Conservation (phyloP, 2,113 vertebrate species). For the Malurus cyaneus region DNA sequence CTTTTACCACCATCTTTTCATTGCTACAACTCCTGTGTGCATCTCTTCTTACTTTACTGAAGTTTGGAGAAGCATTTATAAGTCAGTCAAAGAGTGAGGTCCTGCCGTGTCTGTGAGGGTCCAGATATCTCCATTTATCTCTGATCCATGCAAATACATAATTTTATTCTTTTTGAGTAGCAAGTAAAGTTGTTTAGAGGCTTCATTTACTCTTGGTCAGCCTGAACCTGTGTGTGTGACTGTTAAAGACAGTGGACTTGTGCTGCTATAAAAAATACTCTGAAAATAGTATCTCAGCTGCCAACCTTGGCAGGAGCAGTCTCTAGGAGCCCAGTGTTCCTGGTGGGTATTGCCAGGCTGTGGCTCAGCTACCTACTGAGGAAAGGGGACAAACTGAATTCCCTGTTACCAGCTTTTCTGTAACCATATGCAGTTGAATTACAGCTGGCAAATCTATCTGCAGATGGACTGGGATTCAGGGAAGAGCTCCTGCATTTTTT, state of each 20-base stretch:
- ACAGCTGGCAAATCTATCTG: neutral
- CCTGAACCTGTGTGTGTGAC: neutral
- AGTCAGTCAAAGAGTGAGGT: neutral
- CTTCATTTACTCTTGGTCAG: neutral
- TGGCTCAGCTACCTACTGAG: neutral
- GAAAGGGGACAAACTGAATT: neutral
- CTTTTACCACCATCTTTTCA: neutral
- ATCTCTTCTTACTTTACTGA: neutral
- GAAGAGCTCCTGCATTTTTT: neutral
- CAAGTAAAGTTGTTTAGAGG: neutral
- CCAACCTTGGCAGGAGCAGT: neutral
- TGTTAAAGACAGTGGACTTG: neutral
- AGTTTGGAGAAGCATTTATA: neutral
- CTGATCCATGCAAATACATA: neutral
- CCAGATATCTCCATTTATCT: neutral
- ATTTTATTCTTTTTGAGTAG: neutral
- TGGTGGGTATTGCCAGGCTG: neutral
- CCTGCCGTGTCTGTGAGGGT: neutral
- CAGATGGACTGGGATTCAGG: neutral
- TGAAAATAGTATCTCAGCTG: neutral
- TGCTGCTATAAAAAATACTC: neutral
- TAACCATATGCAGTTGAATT: neutral
- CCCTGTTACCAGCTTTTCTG: neutral
- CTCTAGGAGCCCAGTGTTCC: neutral
- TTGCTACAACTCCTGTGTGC: neutral